phyloP scores from a whole-genome alignment of 2,888 invertebrate species.

The Ichneumoninae sp. region DNA sequence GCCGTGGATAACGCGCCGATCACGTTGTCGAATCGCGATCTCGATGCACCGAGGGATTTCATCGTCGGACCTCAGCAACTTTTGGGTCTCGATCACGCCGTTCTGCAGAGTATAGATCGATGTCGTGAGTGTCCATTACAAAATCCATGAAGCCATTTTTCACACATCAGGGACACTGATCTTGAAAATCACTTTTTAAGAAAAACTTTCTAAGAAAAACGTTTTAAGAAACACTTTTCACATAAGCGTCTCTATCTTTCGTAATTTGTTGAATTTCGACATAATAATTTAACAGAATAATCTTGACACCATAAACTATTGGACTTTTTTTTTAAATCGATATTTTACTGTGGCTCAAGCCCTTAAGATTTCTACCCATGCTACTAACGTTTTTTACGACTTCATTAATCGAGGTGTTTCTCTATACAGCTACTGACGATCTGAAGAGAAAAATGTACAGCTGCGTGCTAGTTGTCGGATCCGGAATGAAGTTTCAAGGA shows the following conservation, averaged over 20 bases:
- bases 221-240: too few species aligned
- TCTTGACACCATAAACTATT: too few species aligned
- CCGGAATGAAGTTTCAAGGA: slow-evolving; percentile 94
- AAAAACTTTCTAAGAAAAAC: too few species aligned
- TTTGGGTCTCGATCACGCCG: slow-evolving; percentile 95
- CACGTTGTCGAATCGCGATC: slow-evolving; percentile 80
- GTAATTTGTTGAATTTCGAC: too few species aligned
- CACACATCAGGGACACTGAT: too few species aligned
- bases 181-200: too few species aligned
- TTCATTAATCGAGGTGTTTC: slow-evolving; percentile 19
- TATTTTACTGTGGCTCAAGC: background rate
- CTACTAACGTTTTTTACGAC: background rate
- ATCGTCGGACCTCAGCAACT: slow-evolving; percentile 91
- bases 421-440: slow-evolving; percentile 90
- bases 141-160: too few species aligned
- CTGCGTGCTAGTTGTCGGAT: slow-evolving; percentile 95
- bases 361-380: background rate
- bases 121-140: slow-evolving; percentile 87
- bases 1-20: slow-evolving; percentile 83
- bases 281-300: too few species aligned
- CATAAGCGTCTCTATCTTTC: too few species aligned
- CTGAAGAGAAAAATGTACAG: slow-evolving; percentile 97
- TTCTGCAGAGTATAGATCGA: slow-evolving; percentile 95
- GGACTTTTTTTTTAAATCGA: too few species aligned
- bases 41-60: slow-evolving; percentile 86